Evolutionary conservation across 2,113 vertebrate genomes (phyloP).

Genomic region (Hemiscyllium ocellatum): DNA sequence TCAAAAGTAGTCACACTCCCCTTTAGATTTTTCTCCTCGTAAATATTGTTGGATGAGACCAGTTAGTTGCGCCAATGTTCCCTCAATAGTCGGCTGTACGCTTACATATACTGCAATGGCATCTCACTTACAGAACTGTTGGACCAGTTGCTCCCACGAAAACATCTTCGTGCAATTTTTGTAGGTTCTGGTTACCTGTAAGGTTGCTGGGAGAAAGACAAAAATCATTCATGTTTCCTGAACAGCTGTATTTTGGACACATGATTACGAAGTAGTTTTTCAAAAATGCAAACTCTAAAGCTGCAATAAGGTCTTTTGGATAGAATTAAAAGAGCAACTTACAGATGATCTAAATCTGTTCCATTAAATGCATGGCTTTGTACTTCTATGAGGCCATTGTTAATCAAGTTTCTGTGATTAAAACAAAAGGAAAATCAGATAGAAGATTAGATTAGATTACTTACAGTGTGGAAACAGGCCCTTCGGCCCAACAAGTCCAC

Average conservation of each 20-base stretch:
- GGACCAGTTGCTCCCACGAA: constrained; percentile 81
- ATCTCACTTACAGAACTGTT: constrained; percentile 77
- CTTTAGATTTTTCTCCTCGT: neutral
- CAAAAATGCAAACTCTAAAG: constrained; percentile 31
- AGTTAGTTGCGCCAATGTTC: neutral
- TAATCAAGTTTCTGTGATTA: constrained; percentile 75
- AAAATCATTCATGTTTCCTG: neutral
- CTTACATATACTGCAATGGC: constrained; percentile 41
- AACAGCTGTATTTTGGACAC: neutral
- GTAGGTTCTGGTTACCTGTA: constrained; percentile 74
- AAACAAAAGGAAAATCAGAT: constrained; percentile 39
- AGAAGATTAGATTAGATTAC: no score
- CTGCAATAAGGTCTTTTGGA: constrained; percentile 40
- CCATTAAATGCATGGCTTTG: constrained; percentile 83
- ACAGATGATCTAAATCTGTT: constrained; percentile 81
- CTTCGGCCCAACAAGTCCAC: no score
- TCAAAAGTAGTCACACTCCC: neutral
- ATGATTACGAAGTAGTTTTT: neutral
- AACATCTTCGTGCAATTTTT: constrained; percentile 70
- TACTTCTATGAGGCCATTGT: constrained; percentile 84
- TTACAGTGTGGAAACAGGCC: no score
- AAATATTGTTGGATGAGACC: neutral
- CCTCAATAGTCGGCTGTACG: neutral
- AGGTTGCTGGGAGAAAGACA: constrained; percentile 63
- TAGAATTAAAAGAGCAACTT: constrained; percentile 44